phyloP scores from a whole-genome alignment of 92 coral and sea anemone genomes.

The Palythoa grandis region DNA sequence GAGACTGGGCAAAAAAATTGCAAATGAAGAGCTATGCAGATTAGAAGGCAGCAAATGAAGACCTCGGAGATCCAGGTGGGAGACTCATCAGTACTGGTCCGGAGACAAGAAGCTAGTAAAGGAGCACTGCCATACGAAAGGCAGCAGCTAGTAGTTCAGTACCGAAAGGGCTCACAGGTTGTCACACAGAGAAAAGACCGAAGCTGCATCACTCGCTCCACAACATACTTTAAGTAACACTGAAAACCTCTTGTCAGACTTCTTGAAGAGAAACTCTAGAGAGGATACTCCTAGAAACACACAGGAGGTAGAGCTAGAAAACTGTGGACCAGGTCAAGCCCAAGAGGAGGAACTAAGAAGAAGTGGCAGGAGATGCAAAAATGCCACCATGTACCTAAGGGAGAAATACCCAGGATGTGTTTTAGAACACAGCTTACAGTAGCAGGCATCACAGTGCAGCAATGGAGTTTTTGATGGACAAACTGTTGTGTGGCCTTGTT shows the following conservation, averaged over 20 bases:
- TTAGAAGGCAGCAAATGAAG: constrained; percentile 32
- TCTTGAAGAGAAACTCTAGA: not conserved
- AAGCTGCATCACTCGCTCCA: not conserved
- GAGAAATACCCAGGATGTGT: not conserved
- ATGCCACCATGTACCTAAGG: constrained; percentile 13
- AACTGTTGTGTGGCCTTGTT: not conserved
- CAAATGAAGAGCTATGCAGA: constrained; percentile 48
- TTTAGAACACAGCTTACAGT: constrained; percentile 6
- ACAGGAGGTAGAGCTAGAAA: too few species aligned
- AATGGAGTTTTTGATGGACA: not conserved
- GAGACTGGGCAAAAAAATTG: constrained; percentile 47
- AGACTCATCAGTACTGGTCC: constrained; percentile 33
- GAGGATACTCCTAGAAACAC: not conserved
- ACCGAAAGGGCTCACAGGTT: too few species aligned
- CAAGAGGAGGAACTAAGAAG: constrained; percentile 43
- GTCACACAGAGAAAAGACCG: not conserved
- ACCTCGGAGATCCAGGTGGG: constrained; percentile 45
- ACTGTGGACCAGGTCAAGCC: not conserved
- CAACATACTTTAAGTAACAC: not conserved
- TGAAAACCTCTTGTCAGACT: not conserved
- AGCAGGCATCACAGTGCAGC: not conserved
- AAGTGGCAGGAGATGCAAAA: constrained; percentile 51
- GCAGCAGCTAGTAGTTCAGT: too few species aligned
- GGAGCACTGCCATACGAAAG: not conserved
- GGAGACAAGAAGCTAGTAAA: constrained; percentile 19